Conservation (phyloP, 2,113 vertebrate genomes). For the Rhinopomastus cyanomelas region DNA sequence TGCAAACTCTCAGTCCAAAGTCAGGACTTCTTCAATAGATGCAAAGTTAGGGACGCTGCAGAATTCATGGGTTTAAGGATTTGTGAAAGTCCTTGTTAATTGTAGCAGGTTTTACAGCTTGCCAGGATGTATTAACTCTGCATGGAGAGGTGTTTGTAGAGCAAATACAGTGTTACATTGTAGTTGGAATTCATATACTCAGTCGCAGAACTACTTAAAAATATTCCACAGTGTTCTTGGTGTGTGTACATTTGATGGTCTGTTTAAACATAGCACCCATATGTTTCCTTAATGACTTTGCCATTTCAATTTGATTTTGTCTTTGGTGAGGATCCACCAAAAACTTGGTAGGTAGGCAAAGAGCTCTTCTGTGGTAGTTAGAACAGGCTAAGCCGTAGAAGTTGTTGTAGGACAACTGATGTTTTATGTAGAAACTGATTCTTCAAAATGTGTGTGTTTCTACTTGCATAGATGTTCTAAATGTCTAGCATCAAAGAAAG, state of each 20-base stretch:
- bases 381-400: background rate
- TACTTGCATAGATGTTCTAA: background rate
- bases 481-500: background rate
- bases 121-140: background rate
- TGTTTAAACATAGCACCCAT: background rate
- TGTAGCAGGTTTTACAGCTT: background rate
- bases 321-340: background rate
- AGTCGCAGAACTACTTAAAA: background rate
- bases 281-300: slow-evolving; percentile 1
- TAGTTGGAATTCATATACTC: background rate
- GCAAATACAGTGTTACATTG: background rate
- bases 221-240: background rate
- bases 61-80: background rate
- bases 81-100: accelerated
- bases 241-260: background rate
- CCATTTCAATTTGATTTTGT: background rate
- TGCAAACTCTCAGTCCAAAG: background rate
- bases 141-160: background rate
- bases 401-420: background rate
- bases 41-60: slow-evolving; percentile 2
- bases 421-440: background rate
- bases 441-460: background rate
- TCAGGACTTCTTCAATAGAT: background rate
- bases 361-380: background rate
- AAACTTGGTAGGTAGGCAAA: background rate